A percentile compares a stretch with the other conserved stretches of the same genome.
phyloP scores from a whole-genome alignment of 2,797 vertebrate genomes.

The Simalia tracyae region DNA sequence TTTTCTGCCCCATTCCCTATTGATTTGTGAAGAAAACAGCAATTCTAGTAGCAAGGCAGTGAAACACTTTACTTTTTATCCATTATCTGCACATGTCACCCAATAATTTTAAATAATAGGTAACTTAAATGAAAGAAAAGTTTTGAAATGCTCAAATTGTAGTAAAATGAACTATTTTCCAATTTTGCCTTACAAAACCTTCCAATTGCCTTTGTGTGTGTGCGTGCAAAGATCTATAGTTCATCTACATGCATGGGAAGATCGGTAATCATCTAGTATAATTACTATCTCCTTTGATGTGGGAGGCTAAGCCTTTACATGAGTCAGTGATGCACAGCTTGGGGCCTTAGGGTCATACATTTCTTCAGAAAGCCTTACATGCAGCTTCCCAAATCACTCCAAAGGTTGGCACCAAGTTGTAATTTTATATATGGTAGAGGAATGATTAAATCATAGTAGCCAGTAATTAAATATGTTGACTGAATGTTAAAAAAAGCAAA shows the following conservation, averaged over 20 bases:
- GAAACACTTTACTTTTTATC: background rate
- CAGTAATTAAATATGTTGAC: background rate
- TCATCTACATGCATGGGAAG: background rate
- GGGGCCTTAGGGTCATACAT: background rate
- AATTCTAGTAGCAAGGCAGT: background rate
- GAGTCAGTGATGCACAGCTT: background rate
- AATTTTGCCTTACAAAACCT: background rate
- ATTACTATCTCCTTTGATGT: background rate
- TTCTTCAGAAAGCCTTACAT: background rate
- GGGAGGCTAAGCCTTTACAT: background rate
- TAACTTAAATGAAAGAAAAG: background rate
- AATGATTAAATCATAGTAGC: background rate
- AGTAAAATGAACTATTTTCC: background rate
- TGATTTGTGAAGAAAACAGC: background rate
- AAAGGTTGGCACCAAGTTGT: background rate
- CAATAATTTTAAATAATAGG: background rate
- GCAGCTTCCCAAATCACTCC: background rate
- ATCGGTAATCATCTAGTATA: background rate
- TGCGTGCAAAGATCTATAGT: background rate
- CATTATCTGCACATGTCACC: background rate
- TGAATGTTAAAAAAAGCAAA: background rate
- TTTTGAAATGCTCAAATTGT: background rate
- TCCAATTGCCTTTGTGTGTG: background rate
- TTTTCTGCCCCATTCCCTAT: background rate
- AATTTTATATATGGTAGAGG: background rate